phyloP scores from a whole-genome alignment of 2,888 invertebrate species.

The Aporophyla lueneburgensis region DNA sequence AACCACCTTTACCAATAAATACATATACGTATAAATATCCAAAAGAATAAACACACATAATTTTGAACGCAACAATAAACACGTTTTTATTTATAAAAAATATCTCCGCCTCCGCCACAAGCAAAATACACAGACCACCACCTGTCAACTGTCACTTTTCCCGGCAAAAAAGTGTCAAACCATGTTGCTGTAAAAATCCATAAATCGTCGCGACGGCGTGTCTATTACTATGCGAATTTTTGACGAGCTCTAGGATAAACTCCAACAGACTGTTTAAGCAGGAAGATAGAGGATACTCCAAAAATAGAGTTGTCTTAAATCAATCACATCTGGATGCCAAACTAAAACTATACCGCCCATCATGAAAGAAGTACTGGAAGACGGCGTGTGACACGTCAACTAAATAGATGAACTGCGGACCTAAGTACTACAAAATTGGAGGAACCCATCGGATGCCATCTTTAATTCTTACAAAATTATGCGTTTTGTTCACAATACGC shows the following conservation, averaged over 20 bases:
- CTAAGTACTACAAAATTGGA: neutral
- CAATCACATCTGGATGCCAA: neutral
- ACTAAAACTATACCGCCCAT: neutral
- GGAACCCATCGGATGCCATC: neutral
- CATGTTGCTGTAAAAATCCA: conserved; percentile 52
- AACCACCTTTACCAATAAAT: conserved; percentile 64
- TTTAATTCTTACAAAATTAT: conserved; percentile 4
- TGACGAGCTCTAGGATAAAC: neutral
- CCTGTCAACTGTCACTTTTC: conserved; percentile 64
- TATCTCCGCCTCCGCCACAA: conserved; percentile 35
- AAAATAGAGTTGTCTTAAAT: neutral
- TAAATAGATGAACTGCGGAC: neutral
- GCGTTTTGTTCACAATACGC: neutral
- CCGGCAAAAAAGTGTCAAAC: conserved; percentile 53
- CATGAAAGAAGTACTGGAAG: neutral
- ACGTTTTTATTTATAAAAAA: conserved; percentile 45
- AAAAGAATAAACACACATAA: conserved; percentile 60
- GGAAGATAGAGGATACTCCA: neutral
- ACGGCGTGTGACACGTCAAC: conserved; percentile 11
- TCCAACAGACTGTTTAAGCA: neutral
- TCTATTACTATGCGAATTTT: conserved; percentile 45
- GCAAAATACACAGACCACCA: conserved; percentile 62
- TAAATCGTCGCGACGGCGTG: conserved; percentile 26
- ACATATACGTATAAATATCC: conserved; percentile 61
- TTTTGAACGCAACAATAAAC: conserved; percentile 57